phyloP scores from a whole-genome alignment of 2,888 invertebrate genomes.

The Hoplodrina blanda region DNA sequence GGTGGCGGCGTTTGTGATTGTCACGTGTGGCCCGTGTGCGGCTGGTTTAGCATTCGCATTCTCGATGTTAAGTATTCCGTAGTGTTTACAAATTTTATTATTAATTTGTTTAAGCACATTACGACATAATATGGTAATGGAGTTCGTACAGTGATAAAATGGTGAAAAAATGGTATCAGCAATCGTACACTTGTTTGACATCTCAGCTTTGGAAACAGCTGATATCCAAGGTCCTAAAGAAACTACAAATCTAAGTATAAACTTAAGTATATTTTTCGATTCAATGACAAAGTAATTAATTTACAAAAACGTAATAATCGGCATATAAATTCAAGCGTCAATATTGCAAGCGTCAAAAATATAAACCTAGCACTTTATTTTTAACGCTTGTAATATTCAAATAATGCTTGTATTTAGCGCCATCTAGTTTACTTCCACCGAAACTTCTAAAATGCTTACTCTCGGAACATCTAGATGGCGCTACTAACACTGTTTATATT shows the following conservation, averaged over 20 bases:
- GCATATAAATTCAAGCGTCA: no score
- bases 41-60: not conserved
- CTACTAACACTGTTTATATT: not conserved
- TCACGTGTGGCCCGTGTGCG: no score
- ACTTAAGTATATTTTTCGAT: no score
- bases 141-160: slow-evolving; percentile 27
- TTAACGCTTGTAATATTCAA: no score
- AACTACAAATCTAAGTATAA: no score
- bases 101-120: slow-evolving; percentile 8
- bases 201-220: not conserved
- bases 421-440: slow-evolving; percentile 17
- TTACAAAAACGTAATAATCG: no score
- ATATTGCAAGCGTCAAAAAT: no score
- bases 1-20: no score
- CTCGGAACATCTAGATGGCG: slow-evolving; percentile 20
- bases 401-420: not conserved
- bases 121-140: slow-evolving; percentile 10
- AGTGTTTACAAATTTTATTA: slow-evolving; percentile 8
- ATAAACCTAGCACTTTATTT: no score
- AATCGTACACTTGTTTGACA: not conserved
- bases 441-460: slow-evolving; percentile 5
- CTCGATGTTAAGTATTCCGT: slow-evolving; percentile 8
- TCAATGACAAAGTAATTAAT: no score
- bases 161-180: not conserved
- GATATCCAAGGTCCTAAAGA: not conserved